Evolutionary conservation across 2,888 invertebrate genomes (phyloP).

Genomic region (Trimorus sp.): DNA sequence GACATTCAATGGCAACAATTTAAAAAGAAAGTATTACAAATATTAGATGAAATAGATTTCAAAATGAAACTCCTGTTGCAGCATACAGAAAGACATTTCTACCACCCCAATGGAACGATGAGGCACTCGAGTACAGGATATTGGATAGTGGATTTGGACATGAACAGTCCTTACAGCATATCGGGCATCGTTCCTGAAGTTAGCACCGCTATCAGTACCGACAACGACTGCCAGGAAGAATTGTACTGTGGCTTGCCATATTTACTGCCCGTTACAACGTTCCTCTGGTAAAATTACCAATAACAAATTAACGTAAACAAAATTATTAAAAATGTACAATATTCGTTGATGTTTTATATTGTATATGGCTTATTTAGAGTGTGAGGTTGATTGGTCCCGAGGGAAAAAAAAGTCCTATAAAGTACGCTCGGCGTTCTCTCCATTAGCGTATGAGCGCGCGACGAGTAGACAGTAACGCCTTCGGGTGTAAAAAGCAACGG

Average conservation of each 20-base stretch:
- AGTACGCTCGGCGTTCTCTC: too few relatives aligned
- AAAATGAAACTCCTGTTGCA: conserved; percentile 73
- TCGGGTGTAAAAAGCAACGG: background rate
- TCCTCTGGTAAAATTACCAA: conserved; percentile 83
- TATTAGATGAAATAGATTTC: too few relatives aligned
- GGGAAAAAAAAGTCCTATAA: too few relatives aligned
- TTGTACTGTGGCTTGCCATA: conserved; percentile 92
- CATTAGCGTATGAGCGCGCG: too few relatives aligned
- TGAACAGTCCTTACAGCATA: conserved; percentile 86
- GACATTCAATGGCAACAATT: too few relatives aligned
- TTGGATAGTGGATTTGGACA: conserved; percentile 90
- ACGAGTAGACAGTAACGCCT: too few relatives aligned
- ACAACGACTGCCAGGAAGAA: conserved; percentile 84
- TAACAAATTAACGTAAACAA: too few relatives aligned
- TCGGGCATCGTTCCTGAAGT: conserved; percentile 84
- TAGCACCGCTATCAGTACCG: conserved; percentile 81
- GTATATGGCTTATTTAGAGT: too few relatives aligned
- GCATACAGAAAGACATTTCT: conserved; percentile 86
- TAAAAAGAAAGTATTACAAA: too few relatives aligned
- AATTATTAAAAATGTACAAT: too few relatives aligned
- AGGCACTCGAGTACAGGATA: conserved; percentile 83
- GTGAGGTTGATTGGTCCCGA: too few relatives aligned
- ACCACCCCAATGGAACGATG: conserved; percentile 82
- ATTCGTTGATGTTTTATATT: too few relatives aligned
- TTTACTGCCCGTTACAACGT: conserved; percentile 87